Evolutionary conservation across 92 coral and sea anemone genomes (phyloP).

Genomic region (Galaxea fascicularis): DNA sequence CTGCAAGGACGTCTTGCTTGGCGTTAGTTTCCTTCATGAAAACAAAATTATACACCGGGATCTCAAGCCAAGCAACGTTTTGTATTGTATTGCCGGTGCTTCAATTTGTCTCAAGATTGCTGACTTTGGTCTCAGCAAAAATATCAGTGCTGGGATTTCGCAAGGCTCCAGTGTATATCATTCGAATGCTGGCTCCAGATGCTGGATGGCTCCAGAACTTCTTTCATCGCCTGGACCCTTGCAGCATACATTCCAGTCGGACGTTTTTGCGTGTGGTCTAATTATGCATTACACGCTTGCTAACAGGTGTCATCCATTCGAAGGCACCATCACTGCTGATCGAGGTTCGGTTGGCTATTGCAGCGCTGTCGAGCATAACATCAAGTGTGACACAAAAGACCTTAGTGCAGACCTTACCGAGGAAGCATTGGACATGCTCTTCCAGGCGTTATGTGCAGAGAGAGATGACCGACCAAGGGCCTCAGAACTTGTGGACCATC

Average conservation of each 20-base stretch:
- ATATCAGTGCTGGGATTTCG: background rate
- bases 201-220: constrained; percentile 72
- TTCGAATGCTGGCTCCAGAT: constrained; percentile 52
- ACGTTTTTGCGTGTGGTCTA: constrained; percentile 23
- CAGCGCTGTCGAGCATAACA: constrained; percentile 15
- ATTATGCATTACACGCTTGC: constrained; percentile 35
- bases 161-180: constrained; percentile 34
- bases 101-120: constrained; percentile 50
- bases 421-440: constrained; percentile 19
- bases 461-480: constrained; percentile 49
- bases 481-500: constrained; percentile 40
- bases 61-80: constrained; percentile 47
- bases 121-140: constrained; percentile 64
- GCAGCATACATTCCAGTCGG: constrained; percentile 12
- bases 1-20: constrained; percentile 39
- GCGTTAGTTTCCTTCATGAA: constrained; percentile 19
- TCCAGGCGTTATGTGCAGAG: background rate
- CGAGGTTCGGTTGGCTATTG: background rate
- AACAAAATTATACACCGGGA: constrained; percentile 47
- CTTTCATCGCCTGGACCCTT: constrained; percentile 21
- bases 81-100: background rate
- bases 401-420: constrained; percentile 15
- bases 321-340: background rate
- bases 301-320: constrained; percentile 18
- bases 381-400: background rate